Conservation (phyloP, 2,113 vertebrate genomes). For the Nerophis ophidion region DNA sequence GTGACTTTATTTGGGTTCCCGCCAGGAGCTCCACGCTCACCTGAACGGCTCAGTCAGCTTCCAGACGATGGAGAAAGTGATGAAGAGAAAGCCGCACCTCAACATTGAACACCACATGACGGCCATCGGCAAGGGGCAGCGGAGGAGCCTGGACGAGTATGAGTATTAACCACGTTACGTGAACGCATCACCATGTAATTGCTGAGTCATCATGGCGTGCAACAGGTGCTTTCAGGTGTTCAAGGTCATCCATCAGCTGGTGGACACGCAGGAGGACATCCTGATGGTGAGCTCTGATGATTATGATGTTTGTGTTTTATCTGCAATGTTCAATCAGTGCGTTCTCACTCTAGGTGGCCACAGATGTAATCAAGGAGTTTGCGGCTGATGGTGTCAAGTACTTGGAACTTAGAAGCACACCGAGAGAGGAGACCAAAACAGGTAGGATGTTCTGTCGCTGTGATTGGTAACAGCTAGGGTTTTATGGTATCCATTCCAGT, state of each 20-base stretch:
- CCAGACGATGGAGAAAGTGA: conserved; percentile 84
- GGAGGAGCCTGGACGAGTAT: conserved; percentile 85
- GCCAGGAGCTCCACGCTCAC: conserved; percentile 94
- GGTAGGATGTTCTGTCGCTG: conserved; percentile 33
- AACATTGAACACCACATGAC: conserved; percentile 82
- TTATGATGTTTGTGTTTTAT: not conserved
- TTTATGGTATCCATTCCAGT: too few species aligned
- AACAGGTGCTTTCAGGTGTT: conserved; percentile 92
- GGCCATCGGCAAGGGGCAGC: conserved; percentile 82
- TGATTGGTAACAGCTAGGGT: not conserved
- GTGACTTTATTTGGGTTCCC: conserved; percentile 9
- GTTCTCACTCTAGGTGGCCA: conserved; percentile 76
- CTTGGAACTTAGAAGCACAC: conserved; percentile 92
- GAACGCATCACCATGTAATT: not conserved
- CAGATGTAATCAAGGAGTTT: conserved; percentile 93
- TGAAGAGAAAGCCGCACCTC: conserved; percentile 79
- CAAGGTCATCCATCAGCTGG: conserved; percentile 88
- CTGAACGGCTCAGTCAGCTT: conserved; percentile 91
- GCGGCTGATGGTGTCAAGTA: conserved; percentile 93
- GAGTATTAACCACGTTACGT: conserved; percentile 37
- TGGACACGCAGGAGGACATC: conserved; percentile 85
- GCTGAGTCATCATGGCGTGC: not conserved
- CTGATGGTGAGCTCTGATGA: conserved; percentile 79
- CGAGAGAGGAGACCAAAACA: conserved; percentile 76
- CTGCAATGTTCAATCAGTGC: not conserved